These are phyloP conservation scores for Eumaeus atala DNA, from an alignment of 1,140 invertebrate genomes.

Conservation along the genomic window DNA sequence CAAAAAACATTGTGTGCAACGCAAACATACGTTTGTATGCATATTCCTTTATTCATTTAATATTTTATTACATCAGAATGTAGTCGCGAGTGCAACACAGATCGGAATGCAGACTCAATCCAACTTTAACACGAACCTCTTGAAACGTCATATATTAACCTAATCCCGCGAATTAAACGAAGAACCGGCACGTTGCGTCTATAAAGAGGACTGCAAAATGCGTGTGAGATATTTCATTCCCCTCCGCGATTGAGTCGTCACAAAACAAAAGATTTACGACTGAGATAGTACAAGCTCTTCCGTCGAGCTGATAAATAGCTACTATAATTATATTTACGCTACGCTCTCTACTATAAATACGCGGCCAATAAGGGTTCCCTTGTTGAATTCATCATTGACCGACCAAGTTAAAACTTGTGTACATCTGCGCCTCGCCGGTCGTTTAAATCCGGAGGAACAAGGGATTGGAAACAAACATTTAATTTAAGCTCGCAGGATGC, in stretches of 20 bases:
- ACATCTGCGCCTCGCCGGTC: not conserved
- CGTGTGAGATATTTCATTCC: constrained; percentile 37
- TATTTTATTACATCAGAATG: constrained; percentile 5
- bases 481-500: constrained; percentile 41
- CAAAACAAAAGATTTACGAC: constrained; percentile 52
- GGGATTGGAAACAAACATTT: constrained; percentile 1
- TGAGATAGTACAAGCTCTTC: constrained; percentile 58
- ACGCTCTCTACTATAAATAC: constrained; percentile 28
- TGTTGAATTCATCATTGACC: constrained; percentile 33
- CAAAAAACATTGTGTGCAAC: too few relatives aligned
- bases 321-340: constrained; percentile 71
- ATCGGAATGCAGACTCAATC: constrained; percentile 15
- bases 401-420: constrained; percentile 34
- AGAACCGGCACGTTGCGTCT: constrained; percentile 22
- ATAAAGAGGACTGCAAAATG: constrained; percentile 26
- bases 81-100: not conserved
- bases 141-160: constrained; percentile 34
- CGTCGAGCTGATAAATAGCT: constrained; percentile 64
- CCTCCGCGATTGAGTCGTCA: constrained; percentile 60
- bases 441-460: not conserved
- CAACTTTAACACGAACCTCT: constrained; percentile 21
- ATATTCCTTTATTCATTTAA: not conserved
- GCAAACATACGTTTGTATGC: not conserved
- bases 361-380: constrained; percentile 38
- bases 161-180: constrained; percentile 42